Evolutionary conservation across 2,113 vertebrate species (phyloP).

Genomic region (Micronisus gabar): DNA sequence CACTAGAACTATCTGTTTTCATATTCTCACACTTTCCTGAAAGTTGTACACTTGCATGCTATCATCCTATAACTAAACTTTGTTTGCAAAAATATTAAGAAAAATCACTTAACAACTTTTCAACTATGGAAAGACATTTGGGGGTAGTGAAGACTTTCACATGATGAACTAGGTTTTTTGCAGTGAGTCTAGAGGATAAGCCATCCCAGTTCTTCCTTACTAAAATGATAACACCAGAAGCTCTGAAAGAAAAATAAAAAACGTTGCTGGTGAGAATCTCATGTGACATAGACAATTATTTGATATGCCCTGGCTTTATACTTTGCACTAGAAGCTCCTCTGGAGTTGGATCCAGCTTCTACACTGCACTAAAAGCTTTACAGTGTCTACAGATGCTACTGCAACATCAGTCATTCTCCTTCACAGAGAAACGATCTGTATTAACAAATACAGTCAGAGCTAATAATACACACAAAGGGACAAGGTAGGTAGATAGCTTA

Average conservation of each 20-base stretch:
- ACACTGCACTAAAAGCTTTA: background rate
- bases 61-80: background rate
- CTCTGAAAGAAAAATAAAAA: background rate
- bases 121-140: background rate
- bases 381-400: background rate
- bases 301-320: background rate
- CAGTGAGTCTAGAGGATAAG: background rate
- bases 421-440: background rate
- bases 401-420: background rate
- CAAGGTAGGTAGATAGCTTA: background rate
- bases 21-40: background rate
- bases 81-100: background rate
- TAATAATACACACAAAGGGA: background rate
- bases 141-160: background rate
- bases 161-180: background rate
- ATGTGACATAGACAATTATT: background rate
- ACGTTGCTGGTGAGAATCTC: background rate
- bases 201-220: background rate
- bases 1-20: background rate
- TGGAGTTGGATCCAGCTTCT: background rate
- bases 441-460: background rate
- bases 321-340: background rate
- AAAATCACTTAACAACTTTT: background rate
- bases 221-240: background rate
- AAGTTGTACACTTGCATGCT: background rate